Conservation (phyloP, 2,113 vertebrate genomes). For the Pteropus alecto region DNA sequence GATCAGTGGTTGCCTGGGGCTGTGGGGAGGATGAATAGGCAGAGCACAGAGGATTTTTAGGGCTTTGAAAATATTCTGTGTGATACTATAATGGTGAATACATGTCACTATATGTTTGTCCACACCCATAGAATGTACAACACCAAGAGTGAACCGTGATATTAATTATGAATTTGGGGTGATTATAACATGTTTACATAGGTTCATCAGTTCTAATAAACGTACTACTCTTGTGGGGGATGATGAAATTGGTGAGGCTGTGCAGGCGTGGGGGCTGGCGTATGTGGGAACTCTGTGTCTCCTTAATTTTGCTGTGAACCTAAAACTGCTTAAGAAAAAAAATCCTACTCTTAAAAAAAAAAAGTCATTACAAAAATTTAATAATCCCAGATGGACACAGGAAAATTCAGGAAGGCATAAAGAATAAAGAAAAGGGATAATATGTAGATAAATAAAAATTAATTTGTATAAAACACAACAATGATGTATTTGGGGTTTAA, state of each 20-base stretch:
- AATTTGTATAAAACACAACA: neutral
- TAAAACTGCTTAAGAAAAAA: neutral
- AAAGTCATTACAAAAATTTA: neutral
- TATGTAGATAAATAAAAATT: neutral
- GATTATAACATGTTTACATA: neutral
- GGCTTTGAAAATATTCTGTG: neutral
- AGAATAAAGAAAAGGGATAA: neutral
- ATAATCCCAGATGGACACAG: neutral
- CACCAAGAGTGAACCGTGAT: neutral
- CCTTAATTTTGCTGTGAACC: neutral
- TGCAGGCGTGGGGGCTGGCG: neutral
- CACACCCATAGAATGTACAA: neutral
- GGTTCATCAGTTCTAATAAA: neutral
- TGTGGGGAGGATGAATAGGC: neutral
- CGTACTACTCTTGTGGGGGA: neutral
- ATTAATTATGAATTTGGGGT: neutral
- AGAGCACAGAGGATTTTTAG: neutral
- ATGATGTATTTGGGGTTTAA: neutral
- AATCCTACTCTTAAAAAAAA: too few relatives aligned
- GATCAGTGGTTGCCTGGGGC: neutral
- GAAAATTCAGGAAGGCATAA: neutral
- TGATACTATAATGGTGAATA: neutral
- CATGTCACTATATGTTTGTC: neutral
- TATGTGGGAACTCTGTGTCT: neutral
- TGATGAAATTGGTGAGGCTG: neutral